These are phyloP conservation scores for Pentamera pediparva DNA, from an alignment of 53 echinoderm and acorn worm genomes.

Conservation along the genomic window DNA sequence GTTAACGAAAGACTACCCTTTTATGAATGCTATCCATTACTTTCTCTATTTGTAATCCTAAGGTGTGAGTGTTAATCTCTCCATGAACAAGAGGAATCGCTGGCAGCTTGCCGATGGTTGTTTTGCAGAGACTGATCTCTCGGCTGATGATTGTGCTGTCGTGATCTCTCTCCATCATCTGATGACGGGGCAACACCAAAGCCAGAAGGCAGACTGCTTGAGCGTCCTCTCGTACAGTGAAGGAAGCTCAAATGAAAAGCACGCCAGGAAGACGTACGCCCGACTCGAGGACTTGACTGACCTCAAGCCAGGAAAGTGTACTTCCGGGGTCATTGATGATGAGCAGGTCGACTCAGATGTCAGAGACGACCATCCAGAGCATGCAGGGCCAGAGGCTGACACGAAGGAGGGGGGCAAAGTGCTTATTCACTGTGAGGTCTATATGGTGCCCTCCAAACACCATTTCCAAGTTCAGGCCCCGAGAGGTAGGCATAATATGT, in stretches of 20 bases:
- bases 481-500: background rate
- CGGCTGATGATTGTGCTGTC: background rate
- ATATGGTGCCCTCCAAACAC: conserved; percentile 12
- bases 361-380: too few species aligned
- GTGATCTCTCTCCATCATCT: conserved; percentile 17
- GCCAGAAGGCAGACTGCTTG: background rate
- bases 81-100: conserved; percentile 13
- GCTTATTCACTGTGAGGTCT: background rate
- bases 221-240: conserved; percentile 3
- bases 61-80: too few species aligned
- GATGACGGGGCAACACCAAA: background rate
- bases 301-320: background rate
- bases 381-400: background rate
- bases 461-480: conserved; percentile 2
- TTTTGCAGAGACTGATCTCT: background rate
- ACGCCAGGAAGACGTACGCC: background rate
- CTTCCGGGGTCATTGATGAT: background rate
- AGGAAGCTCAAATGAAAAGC: background rate
- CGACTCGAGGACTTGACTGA: background rate
- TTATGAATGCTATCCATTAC: too few species aligned
- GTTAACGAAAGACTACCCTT: too few species aligned
- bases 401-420: conserved; percentile 13
- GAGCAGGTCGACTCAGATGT: background rate
- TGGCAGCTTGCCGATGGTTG: conserved; percentile 4
- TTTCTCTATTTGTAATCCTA: too few species aligned